Evolutionary conservation across 1,140 invertebrate genomes (phyloP), one percentile per base, ranked within the genome.

Genomic region (Bombus ignitus): DNA sequence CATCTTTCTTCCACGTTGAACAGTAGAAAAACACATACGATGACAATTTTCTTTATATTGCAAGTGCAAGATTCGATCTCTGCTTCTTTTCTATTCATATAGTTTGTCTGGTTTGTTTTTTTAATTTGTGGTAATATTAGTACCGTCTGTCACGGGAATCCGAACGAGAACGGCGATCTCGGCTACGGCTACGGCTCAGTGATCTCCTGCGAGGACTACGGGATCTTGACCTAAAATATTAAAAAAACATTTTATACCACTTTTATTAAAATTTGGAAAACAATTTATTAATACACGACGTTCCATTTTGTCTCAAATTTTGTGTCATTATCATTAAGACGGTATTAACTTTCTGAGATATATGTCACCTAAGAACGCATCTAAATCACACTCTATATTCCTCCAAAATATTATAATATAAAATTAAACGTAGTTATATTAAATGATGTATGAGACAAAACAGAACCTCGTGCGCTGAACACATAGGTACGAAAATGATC

Each of bases 111-210:
- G 44, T 80, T 65, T 42, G 5, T 62, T 53, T 87, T 85, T 85
- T 80, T 62, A 91, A 89, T 76, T 85, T 77, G 68, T 87, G 62
- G 32, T 81, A 83, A 86, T 88, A 87, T 92, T 87, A 95, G 81
- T 95, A 95, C 92, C 95, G 94, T 94, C 95, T 95, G 88, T 95
- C 95, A 76, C 95, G 94, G 75, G 95, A 95, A 73, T 95, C 94
- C 73, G 95, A 95, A 88, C 95, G 95, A 53, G 95, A 95, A 82
- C 95, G 94, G 86, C 95, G 94, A 85, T 95, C 94, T 88, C 95
- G 94, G 92, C 94, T 95, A 79, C 94, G 94, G 83, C 95, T 95
- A 47, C 95, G 92, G 28, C 94, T 93, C 82, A 94, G 82, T 9
- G 95, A 95, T 91, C 94, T 94, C 75, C 94, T 94, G 70, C 94